A percentile compares a stretch with the other conserved stretches of the same genome.
Conservation (phyloP, 2,797 vertebrate genomes). For the Sylvilagus floridanus region DNA sequence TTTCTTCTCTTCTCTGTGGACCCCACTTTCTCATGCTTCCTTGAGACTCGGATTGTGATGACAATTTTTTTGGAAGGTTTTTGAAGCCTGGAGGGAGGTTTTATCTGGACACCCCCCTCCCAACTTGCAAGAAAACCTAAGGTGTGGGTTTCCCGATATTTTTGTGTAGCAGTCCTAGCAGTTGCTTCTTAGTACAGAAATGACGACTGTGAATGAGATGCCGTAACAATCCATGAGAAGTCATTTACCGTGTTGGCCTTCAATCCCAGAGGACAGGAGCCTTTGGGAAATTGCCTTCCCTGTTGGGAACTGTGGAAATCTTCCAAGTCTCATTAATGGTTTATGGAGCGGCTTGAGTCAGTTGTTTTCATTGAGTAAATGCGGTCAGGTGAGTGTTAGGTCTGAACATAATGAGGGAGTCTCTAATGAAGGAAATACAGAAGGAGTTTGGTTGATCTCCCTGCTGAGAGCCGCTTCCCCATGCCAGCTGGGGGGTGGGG, state of each 20-base stretch:
- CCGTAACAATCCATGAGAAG: conserved; percentile 17
- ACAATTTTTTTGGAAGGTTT: not conserved
- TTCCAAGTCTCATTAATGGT: not conserved
- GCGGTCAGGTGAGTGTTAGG: not conserved
- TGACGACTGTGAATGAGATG: not conserved
- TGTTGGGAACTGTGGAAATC: not conserved
- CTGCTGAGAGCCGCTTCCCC: not conserved
- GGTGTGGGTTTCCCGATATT: not conserved
- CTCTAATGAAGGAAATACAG: not conserved
- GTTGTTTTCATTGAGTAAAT: conserved; percentile 34
- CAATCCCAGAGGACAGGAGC: not conserved
- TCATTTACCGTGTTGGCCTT: not conserved
- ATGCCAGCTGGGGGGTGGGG: not conserved
- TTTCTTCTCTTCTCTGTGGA: not conserved
- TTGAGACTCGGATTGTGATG: not conserved
- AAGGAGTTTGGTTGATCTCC: not conserved
- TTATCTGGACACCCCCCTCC: not conserved
- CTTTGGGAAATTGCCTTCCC: not conserved
- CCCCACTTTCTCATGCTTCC: not conserved
- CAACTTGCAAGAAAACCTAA: not conserved
- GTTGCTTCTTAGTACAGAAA: not conserved
- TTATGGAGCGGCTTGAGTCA: not conserved
- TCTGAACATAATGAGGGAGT: not conserved
- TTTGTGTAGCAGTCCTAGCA: not conserved
- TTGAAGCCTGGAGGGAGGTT: not conserved